Evolutionary conservation across 2,888 invertebrate genomes (phyloP).

Genomic region (Abrostola tripartita): DNA sequence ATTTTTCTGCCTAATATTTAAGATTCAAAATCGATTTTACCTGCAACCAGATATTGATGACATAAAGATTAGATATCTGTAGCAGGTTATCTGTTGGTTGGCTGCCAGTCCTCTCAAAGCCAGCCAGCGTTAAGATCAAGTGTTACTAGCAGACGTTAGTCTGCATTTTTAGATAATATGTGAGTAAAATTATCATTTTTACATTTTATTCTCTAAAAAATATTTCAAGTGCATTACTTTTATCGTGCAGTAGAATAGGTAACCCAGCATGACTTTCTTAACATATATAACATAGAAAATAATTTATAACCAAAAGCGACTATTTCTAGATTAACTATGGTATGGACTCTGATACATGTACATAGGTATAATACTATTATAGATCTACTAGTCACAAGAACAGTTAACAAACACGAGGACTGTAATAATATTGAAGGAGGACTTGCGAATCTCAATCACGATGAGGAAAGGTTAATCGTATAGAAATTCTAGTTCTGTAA

Average conservation of each 20-base stretch:
- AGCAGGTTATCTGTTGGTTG: conserved; percentile 56
- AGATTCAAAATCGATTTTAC: conserved; percentile 25
- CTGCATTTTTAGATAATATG: conserved; percentile 45
- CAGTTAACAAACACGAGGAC: too few species aligned
- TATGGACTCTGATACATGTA: too few species aligned
- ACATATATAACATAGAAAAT: too few species aligned
- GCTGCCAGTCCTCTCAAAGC: conserved; percentile 39
- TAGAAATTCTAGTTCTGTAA: too few species aligned
- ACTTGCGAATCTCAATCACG: too few species aligned
- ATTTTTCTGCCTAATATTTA: conserved; percentile 18
- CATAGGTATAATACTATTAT: background rate
- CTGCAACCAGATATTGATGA: conserved; percentile 29
- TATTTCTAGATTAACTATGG: too few species aligned
- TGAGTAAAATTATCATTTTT: conserved; percentile 27
- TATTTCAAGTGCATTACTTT: too few species aligned
- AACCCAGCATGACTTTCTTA: too few species aligned
- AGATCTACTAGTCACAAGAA: background rate
- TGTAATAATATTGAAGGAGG: too few species aligned
- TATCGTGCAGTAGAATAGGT: too few species aligned
- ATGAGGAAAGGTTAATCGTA: background rate
- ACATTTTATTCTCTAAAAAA: background rate
- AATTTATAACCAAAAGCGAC: too few species aligned
- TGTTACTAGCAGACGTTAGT: conserved; percentile 34
- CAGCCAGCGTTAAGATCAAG: conserved; percentile 38
- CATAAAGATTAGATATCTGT: conserved; percentile 53